Evolutionary conservation across 2,113 vertebrate species (phyloP).

Genomic region (Myotis yumanensis): DNA sequence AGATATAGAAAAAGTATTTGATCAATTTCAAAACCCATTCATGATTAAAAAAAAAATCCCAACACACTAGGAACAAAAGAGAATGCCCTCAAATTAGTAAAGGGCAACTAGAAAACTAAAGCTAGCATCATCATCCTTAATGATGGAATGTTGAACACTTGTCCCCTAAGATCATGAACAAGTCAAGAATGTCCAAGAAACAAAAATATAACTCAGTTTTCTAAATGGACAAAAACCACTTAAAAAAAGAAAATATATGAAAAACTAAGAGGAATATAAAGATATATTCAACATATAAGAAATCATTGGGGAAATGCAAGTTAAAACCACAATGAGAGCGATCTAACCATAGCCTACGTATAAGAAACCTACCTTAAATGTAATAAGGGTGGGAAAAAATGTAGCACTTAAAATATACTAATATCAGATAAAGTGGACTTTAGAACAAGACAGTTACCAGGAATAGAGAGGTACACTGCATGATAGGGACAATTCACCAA

Average conservation of each 20-base stretch:
- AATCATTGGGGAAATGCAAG: background rate
- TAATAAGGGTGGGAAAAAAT: background rate
- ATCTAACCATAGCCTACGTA: background rate
- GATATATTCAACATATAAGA: background rate
- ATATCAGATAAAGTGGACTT: background rate
- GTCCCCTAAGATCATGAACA: background rate
- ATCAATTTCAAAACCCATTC: background rate
- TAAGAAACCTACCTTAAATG: background rate
- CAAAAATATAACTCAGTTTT: background rate
- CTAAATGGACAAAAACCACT: background rate
- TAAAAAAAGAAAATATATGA: background rate
- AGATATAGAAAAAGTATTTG: background rate
- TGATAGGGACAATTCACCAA: background rate
- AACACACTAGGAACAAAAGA: background rate
- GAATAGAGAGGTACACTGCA: background rate
- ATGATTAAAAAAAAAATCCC: background rate
- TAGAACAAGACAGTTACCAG: background rate
- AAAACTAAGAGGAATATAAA: background rate
- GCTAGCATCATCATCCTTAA: background rate
- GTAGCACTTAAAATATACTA: background rate
- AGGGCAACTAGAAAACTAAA: background rate
- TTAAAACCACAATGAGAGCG: background rate
- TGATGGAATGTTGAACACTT: background rate
- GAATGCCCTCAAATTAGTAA: background rate
- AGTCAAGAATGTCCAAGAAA: background rate